Conservation (phyloP, 1,140 invertebrate genomes). For the Sitobion miscanthi region DNA sequence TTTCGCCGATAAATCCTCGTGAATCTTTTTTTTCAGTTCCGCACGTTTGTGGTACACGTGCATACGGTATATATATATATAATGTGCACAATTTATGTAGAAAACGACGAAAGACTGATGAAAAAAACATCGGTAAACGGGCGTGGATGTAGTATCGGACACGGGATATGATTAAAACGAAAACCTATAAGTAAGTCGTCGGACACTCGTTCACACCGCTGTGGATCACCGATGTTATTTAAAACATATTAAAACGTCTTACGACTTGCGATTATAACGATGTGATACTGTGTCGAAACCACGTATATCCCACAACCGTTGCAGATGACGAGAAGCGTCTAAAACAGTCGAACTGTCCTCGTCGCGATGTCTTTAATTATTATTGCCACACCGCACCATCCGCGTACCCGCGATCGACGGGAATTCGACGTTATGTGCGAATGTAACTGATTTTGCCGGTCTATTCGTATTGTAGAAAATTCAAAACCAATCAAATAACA, state of each 20-base stretch:
- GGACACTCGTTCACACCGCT: not conserved
- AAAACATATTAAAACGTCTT: not conserved
- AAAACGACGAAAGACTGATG: not conserved
- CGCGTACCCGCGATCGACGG: not conserved
- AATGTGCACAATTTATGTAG: not conserved
- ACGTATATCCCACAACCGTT: too few relatives aligned
- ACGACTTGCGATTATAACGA: too few relatives aligned
- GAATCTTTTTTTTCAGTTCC: not conserved
- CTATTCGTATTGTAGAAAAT: not conserved
- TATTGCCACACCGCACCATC: not conserved
- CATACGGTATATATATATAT: too few relatives aligned
- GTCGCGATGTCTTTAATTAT: not conserved
- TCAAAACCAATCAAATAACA: not conserved
- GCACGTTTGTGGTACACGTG: not conserved
- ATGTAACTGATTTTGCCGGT: not conserved
- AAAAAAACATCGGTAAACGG: not conserved
- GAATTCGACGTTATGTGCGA: not conserved
- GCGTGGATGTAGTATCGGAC: not conserved
- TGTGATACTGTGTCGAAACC: too few relatives aligned
- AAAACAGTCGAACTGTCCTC: too few relatives aligned
- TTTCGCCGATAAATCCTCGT: not conserved
- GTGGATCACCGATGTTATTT: not conserved
- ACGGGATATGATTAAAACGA: not conserved
- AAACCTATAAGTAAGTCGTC: not conserved
- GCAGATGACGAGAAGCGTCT: too few relatives aligned